Conservation (phyloP, 2,888 invertebrate genomes). For the Agrochola circellaris region DNA sequence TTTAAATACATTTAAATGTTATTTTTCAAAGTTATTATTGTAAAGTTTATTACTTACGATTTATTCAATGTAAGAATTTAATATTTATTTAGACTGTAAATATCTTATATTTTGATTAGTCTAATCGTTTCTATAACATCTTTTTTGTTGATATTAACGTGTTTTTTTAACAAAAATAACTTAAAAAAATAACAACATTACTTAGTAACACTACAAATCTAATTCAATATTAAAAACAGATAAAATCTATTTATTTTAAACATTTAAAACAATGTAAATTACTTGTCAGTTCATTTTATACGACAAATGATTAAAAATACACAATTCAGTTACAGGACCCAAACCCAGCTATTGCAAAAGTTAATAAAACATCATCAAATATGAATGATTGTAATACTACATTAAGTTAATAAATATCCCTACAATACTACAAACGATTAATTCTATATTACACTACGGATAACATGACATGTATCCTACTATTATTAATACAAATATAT, state of each 20-base stretch:
- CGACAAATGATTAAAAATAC: constrained; percentile 61
- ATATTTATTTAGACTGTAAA: constrained; percentile 13
- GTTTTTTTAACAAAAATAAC: constrained; percentile 9
- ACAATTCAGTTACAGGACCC: constrained; percentile 77
- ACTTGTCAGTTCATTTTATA: constrained; percentile 57
- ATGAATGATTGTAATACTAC: constrained; percentile 74
- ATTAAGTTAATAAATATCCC: constrained; percentile 11
- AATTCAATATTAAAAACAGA: constrained; percentile 19
- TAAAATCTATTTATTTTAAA: constrained; percentile 36
- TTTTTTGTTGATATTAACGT: background rate
- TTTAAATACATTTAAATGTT: constrained; percentile 4
- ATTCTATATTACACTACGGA: constrained; percentile 22
- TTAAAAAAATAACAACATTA: constrained; percentile 30
- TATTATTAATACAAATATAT: constrained; percentile 3
- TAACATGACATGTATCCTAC: background rate
- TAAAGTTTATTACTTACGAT: background rate
- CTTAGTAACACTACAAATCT: constrained; percentile 20
- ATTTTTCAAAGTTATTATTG: constrained; percentile 43
- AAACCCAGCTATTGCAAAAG: constrained; percentile 84
- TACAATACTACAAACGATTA: constrained; percentile 27
- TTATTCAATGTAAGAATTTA: constrained; percentile 4
- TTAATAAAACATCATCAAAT: constrained; percentile 71
- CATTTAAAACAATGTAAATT: constrained; percentile 52
- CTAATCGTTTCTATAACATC: background rate
- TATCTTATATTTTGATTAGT: constrained; percentile 2